Conservation (phyloP, 1,140 invertebrate genomes). For the Caenorhabditis latens region DNA sequence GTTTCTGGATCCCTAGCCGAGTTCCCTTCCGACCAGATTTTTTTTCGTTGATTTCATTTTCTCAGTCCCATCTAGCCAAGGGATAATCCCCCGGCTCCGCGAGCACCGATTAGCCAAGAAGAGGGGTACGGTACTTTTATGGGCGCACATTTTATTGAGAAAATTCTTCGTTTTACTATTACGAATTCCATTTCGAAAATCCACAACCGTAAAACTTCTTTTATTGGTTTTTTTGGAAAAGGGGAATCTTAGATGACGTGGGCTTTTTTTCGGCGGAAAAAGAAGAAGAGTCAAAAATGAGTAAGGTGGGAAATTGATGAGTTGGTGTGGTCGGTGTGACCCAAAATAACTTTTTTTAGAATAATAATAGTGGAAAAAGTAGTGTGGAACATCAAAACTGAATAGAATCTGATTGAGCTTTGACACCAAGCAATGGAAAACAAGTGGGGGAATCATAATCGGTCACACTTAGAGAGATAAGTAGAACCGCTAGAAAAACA, state of each 20-base stretch:
- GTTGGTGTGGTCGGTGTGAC: neutral
- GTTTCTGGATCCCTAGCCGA: too few species aligned
- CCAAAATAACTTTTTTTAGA: too few species aligned
- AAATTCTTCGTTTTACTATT: too few species aligned
- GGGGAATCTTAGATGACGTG: conserved; percentile 42
- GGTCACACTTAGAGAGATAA: too few species aligned
- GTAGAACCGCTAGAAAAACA: too few species aligned
- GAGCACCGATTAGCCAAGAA: neutral
- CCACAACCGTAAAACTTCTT: neutral
- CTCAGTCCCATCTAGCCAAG: neutral
- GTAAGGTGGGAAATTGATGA: conserved; percentile 1
- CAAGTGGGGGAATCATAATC: too few species aligned
- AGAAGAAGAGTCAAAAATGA: neutral
- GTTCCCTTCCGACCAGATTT: neutral
- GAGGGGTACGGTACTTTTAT: conserved; percentile 43
- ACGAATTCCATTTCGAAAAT: neutral
- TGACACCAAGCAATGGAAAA: too few species aligned
- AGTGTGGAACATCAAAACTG: too few species aligned
- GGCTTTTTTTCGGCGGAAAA: neutral
- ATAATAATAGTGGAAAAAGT: too few species aligned
- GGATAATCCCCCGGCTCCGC: neutral
- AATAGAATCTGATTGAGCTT: too few species aligned
- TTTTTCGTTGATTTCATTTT: neutral
- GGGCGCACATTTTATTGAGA: neutral
- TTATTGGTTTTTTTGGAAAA: too few species aligned